These are phyloP conservation scores for Bombus pascuorum DNA, from an alignment of 1,140 invertebrate species.

Conservation along the genomic window DNA sequence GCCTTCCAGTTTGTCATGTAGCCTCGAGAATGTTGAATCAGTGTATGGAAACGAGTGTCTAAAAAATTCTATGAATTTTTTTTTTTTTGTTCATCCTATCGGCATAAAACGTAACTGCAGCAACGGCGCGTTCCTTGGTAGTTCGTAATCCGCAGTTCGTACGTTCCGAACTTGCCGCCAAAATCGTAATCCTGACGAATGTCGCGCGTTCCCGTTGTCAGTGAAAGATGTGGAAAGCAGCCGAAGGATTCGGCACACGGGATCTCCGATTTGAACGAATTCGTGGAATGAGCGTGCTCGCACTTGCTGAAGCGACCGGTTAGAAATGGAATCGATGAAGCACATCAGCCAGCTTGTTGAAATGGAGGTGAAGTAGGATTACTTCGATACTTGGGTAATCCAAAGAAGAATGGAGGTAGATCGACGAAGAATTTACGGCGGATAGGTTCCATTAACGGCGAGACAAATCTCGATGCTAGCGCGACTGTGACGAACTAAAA, in stretches of 20 bases:
- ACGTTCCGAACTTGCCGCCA: not conserved
- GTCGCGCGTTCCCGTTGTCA: not conserved
- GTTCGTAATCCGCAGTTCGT: not conserved
- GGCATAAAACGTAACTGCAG: no score
- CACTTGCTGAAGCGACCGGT: not conserved
- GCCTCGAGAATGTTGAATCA: not conserved
- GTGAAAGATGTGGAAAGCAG: constrained; percentile 42
- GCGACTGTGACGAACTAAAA: not conserved
- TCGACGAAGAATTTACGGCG: constrained; percentile 32
- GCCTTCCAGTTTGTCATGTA: constrained; percentile 32
- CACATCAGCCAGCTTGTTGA: not conserved
- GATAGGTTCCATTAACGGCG: not conserved
- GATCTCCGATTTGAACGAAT: not conserved
- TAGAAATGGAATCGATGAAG: constrained; percentile 33
- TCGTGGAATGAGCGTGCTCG: not conserved
- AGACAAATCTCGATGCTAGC: not conserved
- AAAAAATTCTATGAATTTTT: not conserved
- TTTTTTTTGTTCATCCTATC: not conserved
- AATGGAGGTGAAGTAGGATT: constrained; percentile 26
- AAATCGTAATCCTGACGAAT: constrained; percentile 37
- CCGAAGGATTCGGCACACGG: not conserved
- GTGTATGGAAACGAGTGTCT: not conserved
- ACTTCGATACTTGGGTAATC: constrained; percentile 10
- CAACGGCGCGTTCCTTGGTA: not conserved
- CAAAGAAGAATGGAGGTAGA: constrained; percentile 25